Evolutionary conservation across 2,888 invertebrate genomes (phyloP), one percentile per base, ranked within the genome.

Genomic region (Herminia tarsipennalis): DNA sequence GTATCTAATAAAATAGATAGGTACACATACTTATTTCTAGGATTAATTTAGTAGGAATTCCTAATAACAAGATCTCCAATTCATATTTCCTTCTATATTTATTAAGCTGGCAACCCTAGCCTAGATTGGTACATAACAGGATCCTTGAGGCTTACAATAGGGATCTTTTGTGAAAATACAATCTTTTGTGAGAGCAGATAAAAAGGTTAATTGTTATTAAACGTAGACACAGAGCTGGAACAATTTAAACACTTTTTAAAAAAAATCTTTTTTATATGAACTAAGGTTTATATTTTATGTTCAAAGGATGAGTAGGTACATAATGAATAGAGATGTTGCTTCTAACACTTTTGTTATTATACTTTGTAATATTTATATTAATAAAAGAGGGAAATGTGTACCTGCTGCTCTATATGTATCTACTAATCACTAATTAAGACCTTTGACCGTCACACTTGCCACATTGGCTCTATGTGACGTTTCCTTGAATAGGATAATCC

Each of bases 121-220:
- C 44, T 52, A 59, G 44, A 18, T 52, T 40, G 30, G 25, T 43
- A 34, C 52, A 48, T 48, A 49, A 52, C 51, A 46, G 24, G 36
- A 21, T 44, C 20, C 27, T 34, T 16, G 42, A 44, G 43, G 37
- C 2, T 57, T 40, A 63, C 47, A 62, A 62, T 59, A 36, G 63
- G 21, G 14, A 46, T 39, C 51, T 56, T 58, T 59, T 56, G 44
- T 56, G 45, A 44, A 63, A 53, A 51, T 42, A 59, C 45, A 33
- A 50, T 49, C 53, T 63, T 56, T 56, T 63, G 51, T 18, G 38
- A 56, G 37, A 40, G 34, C 27, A 49, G 50, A 56, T 49, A 51
- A 40, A 47, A 48, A 56, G 27, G 51, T 51, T 56, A 63, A 63
- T 56, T 63, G 51, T 63, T 63, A 42, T 53, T 53, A 53, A 62